Percentiles rank a stretch among this genome's conserved stretches.
phyloP scores from a whole-genome alignment of 2,113 vertebrate species.

The Ceuthmochares aereus region DNA sequence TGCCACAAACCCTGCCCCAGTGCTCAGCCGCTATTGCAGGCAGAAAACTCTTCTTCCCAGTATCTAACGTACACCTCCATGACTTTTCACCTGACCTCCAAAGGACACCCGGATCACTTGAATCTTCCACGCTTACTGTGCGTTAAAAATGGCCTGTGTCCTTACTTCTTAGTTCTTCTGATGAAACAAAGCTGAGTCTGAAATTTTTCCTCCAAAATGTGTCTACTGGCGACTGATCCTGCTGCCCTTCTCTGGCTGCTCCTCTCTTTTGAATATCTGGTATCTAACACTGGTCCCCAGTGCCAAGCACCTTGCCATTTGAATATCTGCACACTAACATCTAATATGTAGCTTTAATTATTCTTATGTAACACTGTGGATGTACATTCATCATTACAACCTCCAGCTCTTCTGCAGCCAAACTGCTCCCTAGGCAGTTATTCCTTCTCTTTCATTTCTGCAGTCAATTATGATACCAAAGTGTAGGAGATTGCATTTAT shows the following conservation, averaged over 20 bases:
- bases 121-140: background rate
- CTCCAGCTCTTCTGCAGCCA: background rate
- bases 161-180: background rate
- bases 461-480: background rate
- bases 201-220: fast-evolving
- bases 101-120: background rate
- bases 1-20: background rate
- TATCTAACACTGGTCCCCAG: background rate
- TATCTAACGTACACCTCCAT: background rate
- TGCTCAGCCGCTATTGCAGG: fast-evolving
- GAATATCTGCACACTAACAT: background rate
- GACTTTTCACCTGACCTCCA: background rate
- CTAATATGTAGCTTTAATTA: background rate
- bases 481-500: background rate
- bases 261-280: fast-evolving
- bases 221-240: background rate
- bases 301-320: background rate
- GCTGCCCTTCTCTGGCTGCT: background rate
- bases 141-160: fast-evolving
- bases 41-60: background rate
- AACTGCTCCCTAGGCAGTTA: background rate
- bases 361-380: background rate
- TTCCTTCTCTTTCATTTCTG: background rate
- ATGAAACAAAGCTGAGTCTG: background rate
- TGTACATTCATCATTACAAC: background rate